Evolutionary conservation across 2,797 vertebrate genomes (phyloP).

Genomic region (Cuculus canorus): DNA sequence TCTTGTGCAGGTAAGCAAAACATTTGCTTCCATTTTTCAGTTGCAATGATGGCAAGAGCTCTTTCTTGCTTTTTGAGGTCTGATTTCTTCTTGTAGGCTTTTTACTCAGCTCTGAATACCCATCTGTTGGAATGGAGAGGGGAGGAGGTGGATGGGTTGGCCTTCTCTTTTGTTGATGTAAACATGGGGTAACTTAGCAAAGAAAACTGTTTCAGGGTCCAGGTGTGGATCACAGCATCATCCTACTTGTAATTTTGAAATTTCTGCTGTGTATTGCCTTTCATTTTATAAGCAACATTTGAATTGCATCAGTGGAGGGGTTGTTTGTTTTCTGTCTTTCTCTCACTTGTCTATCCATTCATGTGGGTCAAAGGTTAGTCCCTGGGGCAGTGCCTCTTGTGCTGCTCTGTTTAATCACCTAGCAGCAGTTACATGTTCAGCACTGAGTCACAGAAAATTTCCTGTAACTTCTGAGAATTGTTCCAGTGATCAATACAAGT

Average conservation of each 20-base stretch:
- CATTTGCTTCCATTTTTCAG: background rate
- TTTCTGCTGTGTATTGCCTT: background rate
- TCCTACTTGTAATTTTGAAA: background rate
- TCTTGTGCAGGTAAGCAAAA: conserved; percentile 88
- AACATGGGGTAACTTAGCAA: background rate
- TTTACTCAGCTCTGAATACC: background rate
- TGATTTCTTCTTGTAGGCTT: background rate
- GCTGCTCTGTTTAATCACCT: conserved; percentile 1
- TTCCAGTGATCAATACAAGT: background rate
- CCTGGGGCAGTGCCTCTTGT: background rate
- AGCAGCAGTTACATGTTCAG: background rate
- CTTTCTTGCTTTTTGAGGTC: background rate
- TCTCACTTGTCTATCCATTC: background rate
- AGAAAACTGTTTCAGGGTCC: background rate
- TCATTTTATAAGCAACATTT: background rate
- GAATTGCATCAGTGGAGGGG: background rate
- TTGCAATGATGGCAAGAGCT: background rate
- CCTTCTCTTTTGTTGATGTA: background rate
- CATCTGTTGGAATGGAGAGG: background rate
- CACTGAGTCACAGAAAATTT: background rate
- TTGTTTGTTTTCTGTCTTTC: background rate
- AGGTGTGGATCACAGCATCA: background rate
- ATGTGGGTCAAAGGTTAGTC: background rate
- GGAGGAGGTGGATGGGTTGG: background rate
- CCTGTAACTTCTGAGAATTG: background rate